Base-by-base conservation (phyloP, 2,888 invertebrate genomes). In the Liopterus haemorrhoidalis region DNA sequence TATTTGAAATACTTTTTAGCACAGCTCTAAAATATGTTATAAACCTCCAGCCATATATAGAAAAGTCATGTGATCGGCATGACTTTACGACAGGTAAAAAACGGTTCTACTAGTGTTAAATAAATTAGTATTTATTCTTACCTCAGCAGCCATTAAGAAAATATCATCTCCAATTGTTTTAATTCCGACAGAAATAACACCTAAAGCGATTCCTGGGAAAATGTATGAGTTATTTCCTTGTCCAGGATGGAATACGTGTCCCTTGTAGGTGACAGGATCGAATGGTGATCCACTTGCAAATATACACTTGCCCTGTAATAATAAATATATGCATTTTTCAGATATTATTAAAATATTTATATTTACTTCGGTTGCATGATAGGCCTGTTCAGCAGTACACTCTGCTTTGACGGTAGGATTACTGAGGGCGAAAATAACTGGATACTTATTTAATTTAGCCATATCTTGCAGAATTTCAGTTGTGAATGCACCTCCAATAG, bases 151-250 rank as follows among this genome's bases (percentile, higher is more conserved):
- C 11, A 89, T 76, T 45, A 99, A 76, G 79, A 99, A 93, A 49
- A 91, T 78, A 57, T 91, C 87, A 61, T 99, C 95, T 9, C 85
- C 81, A 63, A 99, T 91, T 61, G 85, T 88, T 57, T 85, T 74
- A 68, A 94, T 82, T 41, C 93, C 92, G 54, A 90, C 86, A 59
- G 85, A 82, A 55, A 96, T 82, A 44, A 87, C 82, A 50, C 89
- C 97, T 32, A 99, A 77, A 16, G 94, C 94, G 54, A 94, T 76
- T 3, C 96, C 99, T 12, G 99, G 97, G 79, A 94, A 95, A 68
- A 96, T 92, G 71, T 96, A 96, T 0, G 95, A 83, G 71, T 96
- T 96, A 72, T 96, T 96, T 48, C 99, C 99, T 70, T 99, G 99
- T 0, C 99, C 99, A 0, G 99, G 94, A 59, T 81, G 70, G 65